Percentiles rank a stretch among this genome's conserved stretches.
Evolutionary conservation across 2,113 vertebrate species (phyloP).

Genomic region (Neolamprologus variostigma): DNA sequence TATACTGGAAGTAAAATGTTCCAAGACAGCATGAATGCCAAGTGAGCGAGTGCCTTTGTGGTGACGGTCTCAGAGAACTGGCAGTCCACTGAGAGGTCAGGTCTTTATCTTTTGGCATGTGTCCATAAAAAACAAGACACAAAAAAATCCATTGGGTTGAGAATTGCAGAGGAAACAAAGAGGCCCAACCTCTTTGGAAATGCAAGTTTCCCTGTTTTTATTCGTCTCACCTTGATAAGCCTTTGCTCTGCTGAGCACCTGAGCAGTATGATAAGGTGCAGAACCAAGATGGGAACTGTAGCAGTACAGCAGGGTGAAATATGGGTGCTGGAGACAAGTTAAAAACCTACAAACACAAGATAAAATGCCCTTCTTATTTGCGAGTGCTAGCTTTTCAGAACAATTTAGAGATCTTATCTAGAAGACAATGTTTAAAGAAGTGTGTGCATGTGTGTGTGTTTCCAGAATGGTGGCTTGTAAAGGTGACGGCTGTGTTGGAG

Average conservation of each 20-base stretch:
- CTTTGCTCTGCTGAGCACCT: neutral
- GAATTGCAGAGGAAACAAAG: conserved; percentile 32
- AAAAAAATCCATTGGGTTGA: conserved; percentile 17
- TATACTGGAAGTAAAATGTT: conserved; percentile 15
- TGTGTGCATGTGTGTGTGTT: neutral
- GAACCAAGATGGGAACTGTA: neutral
- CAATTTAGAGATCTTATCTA: neutral
- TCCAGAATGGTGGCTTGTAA: neutral
- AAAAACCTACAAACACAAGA: neutral
- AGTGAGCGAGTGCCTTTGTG: conserved; percentile 9
- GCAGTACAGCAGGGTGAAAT: neutral
- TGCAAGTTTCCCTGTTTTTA: neutral
- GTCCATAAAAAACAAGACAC: conserved; percentile 59
- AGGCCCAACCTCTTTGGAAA: neutral
- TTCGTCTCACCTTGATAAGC: conserved; percentile 10
- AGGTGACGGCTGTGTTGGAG: conserved; percentile 17
- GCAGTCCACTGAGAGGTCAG: conserved; percentile 23
- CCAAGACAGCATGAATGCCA: conserved; percentile 3
- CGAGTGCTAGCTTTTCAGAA: neutral
- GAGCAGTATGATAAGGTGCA: neutral
- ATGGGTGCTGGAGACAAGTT: neutral
- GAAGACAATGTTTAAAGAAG: neutral
- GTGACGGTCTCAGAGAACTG: neutral
- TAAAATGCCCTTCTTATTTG: neutral
- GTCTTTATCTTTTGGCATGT: conserved; percentile 66